Evolutionary conservation across 92 coral and sea anemone genomes (phyloP).

Genomic region (Epizoanthus fatuus): DNA sequence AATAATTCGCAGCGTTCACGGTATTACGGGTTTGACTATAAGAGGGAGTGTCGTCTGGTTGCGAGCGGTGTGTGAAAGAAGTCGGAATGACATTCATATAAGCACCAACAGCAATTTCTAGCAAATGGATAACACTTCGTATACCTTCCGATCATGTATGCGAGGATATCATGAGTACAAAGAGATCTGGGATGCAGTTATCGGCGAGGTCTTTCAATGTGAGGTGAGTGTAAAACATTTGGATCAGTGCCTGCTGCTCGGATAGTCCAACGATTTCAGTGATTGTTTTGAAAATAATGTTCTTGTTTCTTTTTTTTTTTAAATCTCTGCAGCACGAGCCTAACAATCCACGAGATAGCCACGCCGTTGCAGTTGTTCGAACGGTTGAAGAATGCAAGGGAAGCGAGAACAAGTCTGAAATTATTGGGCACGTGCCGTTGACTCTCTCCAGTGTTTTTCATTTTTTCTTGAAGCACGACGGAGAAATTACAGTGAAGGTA

Average conservation of each 20-base stretch:
- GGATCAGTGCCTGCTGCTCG: background rate
- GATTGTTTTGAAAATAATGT: background rate
- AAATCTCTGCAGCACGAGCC: no score
- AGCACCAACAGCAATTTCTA: conserved; percentile 6
- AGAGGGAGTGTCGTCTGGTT: conserved; percentile 3
- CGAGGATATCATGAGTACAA: conserved; percentile 3
- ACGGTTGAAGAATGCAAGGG: no score
- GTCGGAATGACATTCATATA: conserved; percentile 5
- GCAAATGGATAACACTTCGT: conserved; percentile 3
- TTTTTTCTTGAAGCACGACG: background rate
- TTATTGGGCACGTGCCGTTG: background rate
- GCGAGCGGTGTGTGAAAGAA: conserved; percentile 11
- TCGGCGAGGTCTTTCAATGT: background rate
- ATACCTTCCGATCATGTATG: conserved; percentile 2
- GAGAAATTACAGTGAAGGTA: no score
- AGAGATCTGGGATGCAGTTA: conserved; percentile 1
- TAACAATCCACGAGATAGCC: no score
- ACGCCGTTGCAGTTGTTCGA: no score
- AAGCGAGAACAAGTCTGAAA: no score
- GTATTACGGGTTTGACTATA: conserved; percentile 27
- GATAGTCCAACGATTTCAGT: conserved; percentile 1
- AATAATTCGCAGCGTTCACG: conserved; percentile 26
- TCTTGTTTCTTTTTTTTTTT: no score
- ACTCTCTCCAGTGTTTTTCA: background rate
- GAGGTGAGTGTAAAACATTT: background rate